Evolutionary conservation across 2,797 vertebrate genomes (phyloP).

Genomic region (Tenualosa thibaudeaui): DNA sequence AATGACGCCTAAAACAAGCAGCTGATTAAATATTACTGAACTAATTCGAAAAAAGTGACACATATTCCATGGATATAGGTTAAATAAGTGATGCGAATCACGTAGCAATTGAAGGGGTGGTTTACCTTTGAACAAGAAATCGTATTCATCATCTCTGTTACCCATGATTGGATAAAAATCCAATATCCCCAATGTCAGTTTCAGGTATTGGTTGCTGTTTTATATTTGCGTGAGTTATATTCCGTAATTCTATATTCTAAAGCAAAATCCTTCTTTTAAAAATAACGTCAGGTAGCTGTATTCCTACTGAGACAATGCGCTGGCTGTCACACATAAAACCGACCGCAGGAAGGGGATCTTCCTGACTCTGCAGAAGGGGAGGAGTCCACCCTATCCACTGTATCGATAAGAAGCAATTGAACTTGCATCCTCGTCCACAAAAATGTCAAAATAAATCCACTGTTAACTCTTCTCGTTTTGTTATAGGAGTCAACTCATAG

Average conservation of each 20-base stretch:
- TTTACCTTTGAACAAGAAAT: slow-evolving; percentile 78
- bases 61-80: not conserved
- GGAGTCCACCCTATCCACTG: slow-evolving; percentile 29
- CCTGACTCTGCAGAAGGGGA: slow-evolving; percentile 46
- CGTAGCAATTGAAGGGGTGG: accelerated
- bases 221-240: not conserved
- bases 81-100: slow-evolving; percentile 16
- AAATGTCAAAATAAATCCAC: not conserved
- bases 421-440: not conserved
- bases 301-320: slow-evolving; percentile 50
- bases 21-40: not conserved
- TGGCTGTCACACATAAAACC: slow-evolving; percentile 39
- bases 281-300: slow-evolving; percentile 12
- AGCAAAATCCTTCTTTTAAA: not conserved
- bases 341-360: slow-evolving; percentile 44
- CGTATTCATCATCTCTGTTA: slow-evolving; percentile 78
- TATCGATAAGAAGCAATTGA: not conserved
- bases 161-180: slow-evolving; percentile 61
- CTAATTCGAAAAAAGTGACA: not conserved
- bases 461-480: not conserved
- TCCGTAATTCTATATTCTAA: not conserved
- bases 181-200: slow-evolving; percentile 21
- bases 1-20: not conserved
- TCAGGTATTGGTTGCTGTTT: not conserved
- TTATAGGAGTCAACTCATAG: not conserved